Evolutionary conservation across 2,797 vertebrate genomes (phyloP).

Genomic region (Cyclura pinguis): DNA sequence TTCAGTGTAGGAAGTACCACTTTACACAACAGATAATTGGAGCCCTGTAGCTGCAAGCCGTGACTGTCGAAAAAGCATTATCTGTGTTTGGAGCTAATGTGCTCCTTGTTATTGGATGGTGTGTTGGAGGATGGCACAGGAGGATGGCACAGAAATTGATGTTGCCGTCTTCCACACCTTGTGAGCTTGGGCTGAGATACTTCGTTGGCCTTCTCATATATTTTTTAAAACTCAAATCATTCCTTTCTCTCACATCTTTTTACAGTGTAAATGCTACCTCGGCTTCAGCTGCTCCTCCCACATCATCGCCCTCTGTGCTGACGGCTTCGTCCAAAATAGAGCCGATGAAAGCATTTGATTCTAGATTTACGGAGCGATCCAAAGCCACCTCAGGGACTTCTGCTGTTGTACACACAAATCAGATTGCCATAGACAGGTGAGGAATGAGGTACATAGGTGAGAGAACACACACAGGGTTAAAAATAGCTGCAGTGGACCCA

Average conservation of each 20-base stretch:
- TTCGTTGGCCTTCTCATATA: not conserved
- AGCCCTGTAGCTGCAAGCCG: too few relatives aligned
- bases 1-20: too few relatives aligned
- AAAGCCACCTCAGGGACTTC: constrained; percentile 93
- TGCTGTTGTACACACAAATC: constrained; percentile 81
- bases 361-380: constrained; percentile 96
- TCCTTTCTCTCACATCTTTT: not conserved
- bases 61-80: too few relatives aligned
- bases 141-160: not conserved
- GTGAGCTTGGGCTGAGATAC: too few relatives aligned
- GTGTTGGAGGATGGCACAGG: too few relatives aligned
- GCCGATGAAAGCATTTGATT: constrained; percentile 97
- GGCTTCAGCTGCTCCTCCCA: constrained; percentile 69
- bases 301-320: constrained; percentile 71
- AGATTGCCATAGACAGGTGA: constrained; percentile 88
- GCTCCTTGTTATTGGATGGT: too few relatives aligned
- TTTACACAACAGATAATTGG: too few relatives aligned
- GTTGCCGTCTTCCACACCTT: not conserved
- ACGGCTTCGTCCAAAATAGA: constrained; percentile 91
- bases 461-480: not conserved
- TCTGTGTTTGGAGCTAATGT: too few relatives aligned
- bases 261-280: constrained; percentile 81
- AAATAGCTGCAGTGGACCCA: rapidly evolving
- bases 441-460: not conserved
- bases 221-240: not conserved